Evolutionary conservation across 1,140 invertebrate genomes (phyloP), one percentile per base, ranked within the genome.

Genomic region (Geopemphigus sp.): DNA sequence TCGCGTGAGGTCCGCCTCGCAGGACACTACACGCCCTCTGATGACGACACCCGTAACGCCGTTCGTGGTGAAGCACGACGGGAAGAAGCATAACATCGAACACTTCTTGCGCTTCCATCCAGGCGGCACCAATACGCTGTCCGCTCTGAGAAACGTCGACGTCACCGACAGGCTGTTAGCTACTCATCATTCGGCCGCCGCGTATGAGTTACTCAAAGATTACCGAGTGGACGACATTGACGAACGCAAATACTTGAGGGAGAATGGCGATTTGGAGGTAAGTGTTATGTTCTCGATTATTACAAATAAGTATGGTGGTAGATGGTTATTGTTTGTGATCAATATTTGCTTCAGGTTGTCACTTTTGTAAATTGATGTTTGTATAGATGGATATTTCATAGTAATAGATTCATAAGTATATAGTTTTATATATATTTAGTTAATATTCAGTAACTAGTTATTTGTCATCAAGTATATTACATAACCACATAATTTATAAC

Each of bases 71-170:
- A 88, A 86, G 76, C 88, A 90, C 83, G 83, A 84, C 29, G 86
- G 86, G 1, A 83, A 87, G 47, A 83, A 82, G 57, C 90, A 90
- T 83, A 86, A 91, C 78, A 85, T 91, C 80, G 83, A 85, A 53
- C 82, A 84, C 22, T 91, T 91, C 80, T 82, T 91, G 19, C 86
- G 85, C 29, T 87, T 90, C 82, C 90, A 91, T 84, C 90, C 90
- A 0, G 90, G 90, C 0, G 90, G 90, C 2, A 84, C 86, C 26
- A 89, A 89, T 80, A 88, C 88, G 3, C 83, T 91, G 4, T 82
- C 84, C 80, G 84, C 84, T 6, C 90, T 85, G 78, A 85, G 86
- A 81, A 86, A 87, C 26, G 87, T 86, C 83, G 87, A 87, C 61
- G 84, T 91, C 10, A 83, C 86, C 22, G 83, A 86, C 19, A 86